These are phyloP conservation scores for Amblyteles armatorius DNA, from an alignment of 2,888 invertebrate genomes.

Conservation along the genomic window DNA sequence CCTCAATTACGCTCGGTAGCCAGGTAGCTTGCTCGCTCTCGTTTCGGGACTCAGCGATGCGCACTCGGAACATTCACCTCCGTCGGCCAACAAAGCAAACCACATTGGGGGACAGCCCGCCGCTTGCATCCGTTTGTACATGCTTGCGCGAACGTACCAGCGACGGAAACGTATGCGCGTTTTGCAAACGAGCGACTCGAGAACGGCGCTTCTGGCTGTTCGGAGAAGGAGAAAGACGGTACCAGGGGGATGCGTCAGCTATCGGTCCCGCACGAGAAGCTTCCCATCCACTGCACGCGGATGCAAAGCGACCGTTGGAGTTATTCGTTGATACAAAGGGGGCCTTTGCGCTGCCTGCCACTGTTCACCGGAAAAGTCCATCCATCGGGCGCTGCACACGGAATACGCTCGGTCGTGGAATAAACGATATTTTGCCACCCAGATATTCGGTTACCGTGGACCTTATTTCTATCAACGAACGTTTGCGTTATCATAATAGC, in stretches of 20 bases:
- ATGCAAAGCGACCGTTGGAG: neutral
- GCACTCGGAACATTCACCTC: neutral
- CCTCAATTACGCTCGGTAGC: neutral
- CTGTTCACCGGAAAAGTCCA: neutral
- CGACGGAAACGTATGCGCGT: neutral
- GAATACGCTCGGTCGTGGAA: neutral
- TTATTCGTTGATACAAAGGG: slow-evolving; percentile 5
- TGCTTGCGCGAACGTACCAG: neutral
- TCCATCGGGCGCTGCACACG: neutral
- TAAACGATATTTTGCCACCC: neutral
- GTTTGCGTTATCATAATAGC: no score
- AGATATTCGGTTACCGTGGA: neutral
- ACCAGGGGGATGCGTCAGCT: neutral
- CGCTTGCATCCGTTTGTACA: no score
- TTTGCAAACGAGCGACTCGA: no score
- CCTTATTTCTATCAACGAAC: neutral
- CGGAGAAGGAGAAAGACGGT: neutral
- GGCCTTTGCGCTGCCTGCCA: neutral
- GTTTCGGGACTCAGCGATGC: neutral
- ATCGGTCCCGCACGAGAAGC: neutral
- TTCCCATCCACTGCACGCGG: neutral
- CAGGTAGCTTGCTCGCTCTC: neutral
- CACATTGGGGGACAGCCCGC: neutral
- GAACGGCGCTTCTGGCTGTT: neutral
- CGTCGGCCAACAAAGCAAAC: slow-evolving; percentile 4